A percentile compares a stretch with the other conserved stretches of the same genome.
phyloP scores from a whole-genome alignment of 2,888 invertebrate species.

The Hedya salicella region DNA sequence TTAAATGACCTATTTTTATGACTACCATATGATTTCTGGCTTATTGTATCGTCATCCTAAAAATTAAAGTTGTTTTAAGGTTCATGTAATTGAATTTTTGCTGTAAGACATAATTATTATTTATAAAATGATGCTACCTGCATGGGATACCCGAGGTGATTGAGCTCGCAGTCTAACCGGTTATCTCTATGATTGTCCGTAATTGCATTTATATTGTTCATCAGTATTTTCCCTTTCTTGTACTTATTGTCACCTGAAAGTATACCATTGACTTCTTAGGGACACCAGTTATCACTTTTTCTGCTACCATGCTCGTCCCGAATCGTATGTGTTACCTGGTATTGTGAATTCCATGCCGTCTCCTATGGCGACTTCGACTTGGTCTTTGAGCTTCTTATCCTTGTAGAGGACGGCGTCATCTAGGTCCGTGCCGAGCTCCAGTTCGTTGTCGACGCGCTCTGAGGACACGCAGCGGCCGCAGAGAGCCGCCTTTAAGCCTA shows the following conservation, averaged over 20 bases:
- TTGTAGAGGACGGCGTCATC: slow-evolving; percentile 94
- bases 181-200: slow-evolving; percentile 90
- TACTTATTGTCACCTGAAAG: slow-evolving; percentile 91
- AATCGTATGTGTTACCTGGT: slow-evolving; percentile 86
- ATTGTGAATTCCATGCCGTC: slow-evolving; percentile 97
- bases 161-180: slow-evolving; percentile 90
- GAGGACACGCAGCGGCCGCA: slow-evolving; percentile 88
- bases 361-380: slow-evolving; percentile 95
- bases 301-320: slow-evolving; percentile 20
- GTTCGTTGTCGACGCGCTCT: slow-evolving; percentile 87
- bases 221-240: slow-evolving; percentile 91
- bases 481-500: slow-evolving; percentile 85
- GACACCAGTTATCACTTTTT: slow-evolving; percentile 42
- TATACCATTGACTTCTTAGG: slow-evolving; percentile 47
- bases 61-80: slow-evolving; percentile 42
- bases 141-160: slow-evolving; percentile 88
- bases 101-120: background rate
- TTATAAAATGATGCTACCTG: slow-evolving; percentile 64
- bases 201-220: slow-evolving; percentile 94
- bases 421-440: slow-evolving; percentile 87
- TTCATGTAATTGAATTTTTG: background rate
- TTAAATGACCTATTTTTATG: slow-evolving; percentile 95
- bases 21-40: slow-evolving; percentile 96
- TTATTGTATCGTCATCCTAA: slow-evolving; percentile 91
- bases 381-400: slow-evolving; percentile 95